Evolutionary conservation across 2,113 vertebrate genomes (phyloP).

Genomic region (Erpornis zantholeuca): DNA sequence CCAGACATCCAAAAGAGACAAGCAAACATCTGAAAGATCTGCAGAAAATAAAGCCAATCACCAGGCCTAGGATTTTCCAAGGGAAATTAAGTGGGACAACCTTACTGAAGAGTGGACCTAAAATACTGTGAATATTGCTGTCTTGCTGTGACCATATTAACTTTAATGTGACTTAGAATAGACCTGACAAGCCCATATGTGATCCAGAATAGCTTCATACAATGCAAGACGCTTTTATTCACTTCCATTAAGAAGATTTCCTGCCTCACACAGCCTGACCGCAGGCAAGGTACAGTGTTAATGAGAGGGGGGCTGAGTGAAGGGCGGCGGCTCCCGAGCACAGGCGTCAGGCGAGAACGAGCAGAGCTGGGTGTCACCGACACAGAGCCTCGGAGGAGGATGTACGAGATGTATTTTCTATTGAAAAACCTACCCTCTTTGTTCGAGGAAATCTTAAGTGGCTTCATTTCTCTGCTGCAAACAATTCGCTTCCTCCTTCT

Average conservation of each 20-base stretch:
- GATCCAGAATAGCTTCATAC: neutral
- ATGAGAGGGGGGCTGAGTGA: neutral
- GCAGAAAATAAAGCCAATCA: neutral
- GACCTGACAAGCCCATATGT: neutral
- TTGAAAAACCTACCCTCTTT: neutral
- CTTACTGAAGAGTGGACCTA: neutral
- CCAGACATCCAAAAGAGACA: neutral
- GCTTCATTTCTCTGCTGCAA: constrained; percentile 43
- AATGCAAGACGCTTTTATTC: neutral
- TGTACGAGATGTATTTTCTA: neutral
- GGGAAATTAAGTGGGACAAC: neutral
- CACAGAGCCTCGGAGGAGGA: neutral
- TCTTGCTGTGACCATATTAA: constrained; percentile 26
- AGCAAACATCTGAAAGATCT: neutral
- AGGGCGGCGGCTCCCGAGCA: neutral
- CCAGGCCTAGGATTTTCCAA: neutral
- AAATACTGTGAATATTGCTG: neutral
- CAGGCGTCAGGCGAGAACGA: neutral
- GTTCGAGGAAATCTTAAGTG: constrained; percentile 9
- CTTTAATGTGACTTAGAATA: neutral
- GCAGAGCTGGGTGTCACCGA: neutral
- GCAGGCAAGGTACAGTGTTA: neutral
- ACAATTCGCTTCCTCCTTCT: constrained; percentile 57
- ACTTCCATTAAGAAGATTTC: neutral
- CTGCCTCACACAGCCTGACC: neutral